These are phyloP conservation scores for Labrus mixtus DNA, from an alignment of 2,113 vertebrate species.

Conservation along the genomic window DNA sequence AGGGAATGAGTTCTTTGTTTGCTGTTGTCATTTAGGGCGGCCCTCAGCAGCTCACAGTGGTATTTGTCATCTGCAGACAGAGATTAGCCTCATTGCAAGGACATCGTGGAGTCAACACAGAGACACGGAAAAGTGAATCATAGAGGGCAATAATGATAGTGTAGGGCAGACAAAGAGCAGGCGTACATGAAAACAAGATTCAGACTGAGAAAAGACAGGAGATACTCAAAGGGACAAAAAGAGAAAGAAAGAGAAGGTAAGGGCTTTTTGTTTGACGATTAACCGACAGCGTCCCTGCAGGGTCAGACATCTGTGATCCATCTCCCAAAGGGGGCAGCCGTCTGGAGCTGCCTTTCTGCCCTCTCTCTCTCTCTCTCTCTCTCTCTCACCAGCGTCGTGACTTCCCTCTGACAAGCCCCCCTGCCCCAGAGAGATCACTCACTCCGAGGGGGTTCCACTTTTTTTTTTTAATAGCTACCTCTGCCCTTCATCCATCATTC, in stretches of 20 bases:
- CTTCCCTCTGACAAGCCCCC: constrained; percentile 22
- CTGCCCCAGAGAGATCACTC: constrained; percentile 41
- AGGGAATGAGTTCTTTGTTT: constrained; percentile 70
- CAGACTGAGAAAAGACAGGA: background rate
- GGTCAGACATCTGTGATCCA: constrained; percentile 78
- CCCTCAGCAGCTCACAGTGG: constrained; percentile 51
- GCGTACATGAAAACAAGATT: constrained; percentile 14
- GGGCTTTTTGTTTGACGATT: constrained; percentile 64
- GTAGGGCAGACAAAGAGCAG: constrained; percentile 10
- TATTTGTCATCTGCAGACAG: constrained; percentile 54
- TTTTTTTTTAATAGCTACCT: constrained; percentile 38
- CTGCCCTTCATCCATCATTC: constrained; percentile 39
- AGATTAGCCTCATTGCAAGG: constrained; percentile 27
- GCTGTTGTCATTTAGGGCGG: constrained; percentile 50
- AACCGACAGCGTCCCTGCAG: constrained; percentile 38
- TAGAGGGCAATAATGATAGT: constrained; percentile 36
- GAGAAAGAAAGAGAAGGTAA: constrained; percentile 19
- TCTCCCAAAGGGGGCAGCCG: constrained; percentile 52
- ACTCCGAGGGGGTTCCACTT: constrained; percentile 7
- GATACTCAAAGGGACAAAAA: constrained; percentile 16
- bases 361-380: background rate
- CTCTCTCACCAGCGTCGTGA: background rate
- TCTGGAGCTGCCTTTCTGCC: constrained; percentile 41
- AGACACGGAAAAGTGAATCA: constrained; percentile 39
- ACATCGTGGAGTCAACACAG: constrained; percentile 27